Conservation (phyloP, 2,888 invertebrate genomes). For the Sphaerophoria taeniata region DNA sequence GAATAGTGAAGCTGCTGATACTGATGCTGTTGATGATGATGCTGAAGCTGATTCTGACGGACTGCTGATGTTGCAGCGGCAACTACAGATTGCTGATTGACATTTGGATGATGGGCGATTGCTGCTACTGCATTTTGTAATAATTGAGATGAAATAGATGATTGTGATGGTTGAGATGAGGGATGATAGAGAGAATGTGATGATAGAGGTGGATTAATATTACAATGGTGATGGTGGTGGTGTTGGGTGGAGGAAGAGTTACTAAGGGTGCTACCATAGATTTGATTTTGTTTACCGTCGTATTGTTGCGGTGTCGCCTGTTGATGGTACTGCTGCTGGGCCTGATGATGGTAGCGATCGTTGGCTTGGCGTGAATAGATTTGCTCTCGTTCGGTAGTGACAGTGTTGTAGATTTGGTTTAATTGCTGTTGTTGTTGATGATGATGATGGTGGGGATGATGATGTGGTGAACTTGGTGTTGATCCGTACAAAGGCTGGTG, state of each 20-base stretch:
- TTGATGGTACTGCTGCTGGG: slow-evolving; percentile 73
- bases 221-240: slow-evolving; percentile 80
- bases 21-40: slow-evolving; percentile 68
- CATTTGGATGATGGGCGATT: slow-evolving; percentile 47
- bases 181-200: slow-evolving; percentile 77
- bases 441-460: slow-evolving; percentile 72
- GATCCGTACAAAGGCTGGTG: slow-evolving; percentile 78
- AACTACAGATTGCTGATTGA: slow-evolving; percentile 59
- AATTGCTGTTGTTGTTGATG: slow-evolving; percentile 75
- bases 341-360: slow-evolving; percentile 75
- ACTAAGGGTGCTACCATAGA: slow-evolving; percentile 80
- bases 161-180: slow-evolving; percentile 76
- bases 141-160: slow-evolving; percentile 69
- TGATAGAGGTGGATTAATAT: slow-evolving; percentile 77
- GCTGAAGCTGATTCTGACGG: slow-evolving; percentile 54
- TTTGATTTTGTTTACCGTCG: slow-evolving; percentile 83
- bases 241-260: slow-evolving; percentile 77
- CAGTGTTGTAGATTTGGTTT: slow-evolving; percentile 70
- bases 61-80: slow-evolving; percentile 52
- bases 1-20: slow-evolving; percentile 78
- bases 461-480: slow-evolving; percentile 76
- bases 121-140: slow-evolving; percentile 71
- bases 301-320: slow-evolving; percentile 76
- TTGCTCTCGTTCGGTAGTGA: slow-evolving; percentile 62
- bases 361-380: slow-evolving; percentile 77